phyloP scores from a whole-genome alignment of 2,113 vertebrate species.

The Microcebus jonahi region DNA sequence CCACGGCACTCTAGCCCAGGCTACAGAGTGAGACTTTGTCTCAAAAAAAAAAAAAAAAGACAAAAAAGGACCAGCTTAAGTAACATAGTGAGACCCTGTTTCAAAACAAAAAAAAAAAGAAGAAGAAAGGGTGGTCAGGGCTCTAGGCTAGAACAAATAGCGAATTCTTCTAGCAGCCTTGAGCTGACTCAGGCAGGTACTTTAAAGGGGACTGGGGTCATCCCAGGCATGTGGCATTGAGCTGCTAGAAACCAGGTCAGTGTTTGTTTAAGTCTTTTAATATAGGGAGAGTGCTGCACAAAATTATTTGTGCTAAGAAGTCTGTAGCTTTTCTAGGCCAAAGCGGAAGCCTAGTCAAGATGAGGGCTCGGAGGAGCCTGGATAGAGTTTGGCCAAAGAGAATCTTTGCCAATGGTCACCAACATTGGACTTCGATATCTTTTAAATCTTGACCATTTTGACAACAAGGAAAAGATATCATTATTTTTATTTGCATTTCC shows the following conservation, averaged over 20 bases:
- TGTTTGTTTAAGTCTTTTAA: not conserved
- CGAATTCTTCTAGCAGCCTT: not conserved
- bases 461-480: not conserved
- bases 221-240: not conserved
- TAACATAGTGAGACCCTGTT: too few species aligned
- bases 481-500: not conserved
- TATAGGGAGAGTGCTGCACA: not conserved
- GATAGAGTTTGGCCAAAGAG: not conserved
- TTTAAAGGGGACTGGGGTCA: not conserved
- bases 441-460: conserved; percentile 1
- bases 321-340: not conserved
- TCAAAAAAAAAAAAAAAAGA: too few species aligned
- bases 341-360: not conserved
- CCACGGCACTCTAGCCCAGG: too few species aligned
- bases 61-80: too few species aligned
- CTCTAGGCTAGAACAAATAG: not conserved
- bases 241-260: not conserved
- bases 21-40: too few species aligned
- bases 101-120: too few species aligned
- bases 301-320: not conserved
- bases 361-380: not conserved
- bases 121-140: too few species aligned
- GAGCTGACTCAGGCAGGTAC: not conserved
- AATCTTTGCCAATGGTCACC: not conserved
- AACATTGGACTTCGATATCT: not conserved